Percentiles rank a stretch among this genome's conserved stretches.
phyloP scores from a whole-genome alignment of 2,888 invertebrate species.

The Reticulitermes lucifugus region DNA sequence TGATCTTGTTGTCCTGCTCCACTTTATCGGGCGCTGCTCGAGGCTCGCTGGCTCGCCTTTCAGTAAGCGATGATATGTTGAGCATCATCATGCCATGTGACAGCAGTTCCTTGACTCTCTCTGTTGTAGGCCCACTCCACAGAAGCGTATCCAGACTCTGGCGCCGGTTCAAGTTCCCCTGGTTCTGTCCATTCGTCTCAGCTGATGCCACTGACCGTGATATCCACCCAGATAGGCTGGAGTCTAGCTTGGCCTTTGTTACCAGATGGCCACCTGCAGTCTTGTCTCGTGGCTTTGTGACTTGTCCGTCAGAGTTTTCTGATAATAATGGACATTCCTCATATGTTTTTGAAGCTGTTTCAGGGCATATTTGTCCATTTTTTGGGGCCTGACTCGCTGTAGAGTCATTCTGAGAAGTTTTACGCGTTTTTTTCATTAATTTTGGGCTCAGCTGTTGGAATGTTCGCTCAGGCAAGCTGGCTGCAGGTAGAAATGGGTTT shows the following conservation, averaged over 20 bases:
- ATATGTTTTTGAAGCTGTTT: background rate
- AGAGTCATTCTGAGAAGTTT: background rate
- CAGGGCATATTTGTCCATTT: background rate
- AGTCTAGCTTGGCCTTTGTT: conserved; percentile 47
- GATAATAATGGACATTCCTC: background rate
- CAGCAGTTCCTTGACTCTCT: conserved; percentile 85
- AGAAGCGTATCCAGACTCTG: conserved; percentile 83
- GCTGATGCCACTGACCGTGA: conserved; percentile 66
- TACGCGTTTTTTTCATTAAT: conserved; percentile 24
- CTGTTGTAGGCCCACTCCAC: conserved; percentile 73
- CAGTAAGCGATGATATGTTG: conserved; percentile 77
- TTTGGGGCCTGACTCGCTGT: background rate
- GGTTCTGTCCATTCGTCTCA: conserved; percentile 58
- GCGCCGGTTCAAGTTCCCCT: conserved; percentile 64
- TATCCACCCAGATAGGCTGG: conserved; percentile 69
- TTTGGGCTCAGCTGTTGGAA: conserved; percentile 43
- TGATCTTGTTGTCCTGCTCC: background rate
- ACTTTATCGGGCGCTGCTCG: conserved; percentile 54
- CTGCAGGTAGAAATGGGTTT: conserved; percentile 78
- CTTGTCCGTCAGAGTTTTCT: background rate
- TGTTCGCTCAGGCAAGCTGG: conserved; percentile 42
- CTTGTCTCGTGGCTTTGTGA: background rate
- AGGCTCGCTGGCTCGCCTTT: conserved; percentile 79
- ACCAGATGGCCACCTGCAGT: background rate
- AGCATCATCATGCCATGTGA: conserved; percentile 80